Base-by-base conservation (phyloP, 2,797 vertebrate species). In the Pangasius sanitwongsei region DNA sequence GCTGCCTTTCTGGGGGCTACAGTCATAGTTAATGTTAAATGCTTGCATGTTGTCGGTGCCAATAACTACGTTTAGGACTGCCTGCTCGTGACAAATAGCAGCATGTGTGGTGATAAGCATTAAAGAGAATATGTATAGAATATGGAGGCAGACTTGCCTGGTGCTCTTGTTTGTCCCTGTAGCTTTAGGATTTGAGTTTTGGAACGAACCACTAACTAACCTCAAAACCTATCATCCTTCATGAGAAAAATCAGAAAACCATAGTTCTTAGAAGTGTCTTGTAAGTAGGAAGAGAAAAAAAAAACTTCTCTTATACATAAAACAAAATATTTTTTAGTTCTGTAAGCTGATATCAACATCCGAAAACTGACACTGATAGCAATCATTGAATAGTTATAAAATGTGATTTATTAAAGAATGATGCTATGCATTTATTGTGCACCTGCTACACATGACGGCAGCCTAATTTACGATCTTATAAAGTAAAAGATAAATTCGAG, bases 1-100 rank as follows among this genome's bases (percentile, higher is more conserved):
- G 93, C 92, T 92, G 84, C 55, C 50, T 89, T 81, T 82, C 55
- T 31, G 78, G 34, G 37, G 65, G 16, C 41, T 59, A 48, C 50
- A 57, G 1, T 80, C 13, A 28, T 13, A 41, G 12, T 61, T 53
- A 86, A n/a, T 28, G 31, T 9, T 55, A 37, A 81, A 86, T n/a
- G 28, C 37, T 61, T 86, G 23, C 25, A 86, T 53, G 37, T 34
- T 44, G 25, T n/a, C 48, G 34, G n/a, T 72, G 28, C n/a, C 59
- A 15, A 16, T 23, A 9, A 6, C 15, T 50, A 59, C 53, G 44
- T 59, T 87, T 44, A 23, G 7, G 23, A 34, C 12, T 48, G 25
- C 7, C 28, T 75, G 63, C 5, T 44, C 34, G n/a, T 57, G 57
- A 59, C 61, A 84, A 65, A 48, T n/a, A 50, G 50, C n/a, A 82